phyloP scores from a whole-genome alignment of 2,113 vertebrate genomes.

The Sapajus apella region DNA sequence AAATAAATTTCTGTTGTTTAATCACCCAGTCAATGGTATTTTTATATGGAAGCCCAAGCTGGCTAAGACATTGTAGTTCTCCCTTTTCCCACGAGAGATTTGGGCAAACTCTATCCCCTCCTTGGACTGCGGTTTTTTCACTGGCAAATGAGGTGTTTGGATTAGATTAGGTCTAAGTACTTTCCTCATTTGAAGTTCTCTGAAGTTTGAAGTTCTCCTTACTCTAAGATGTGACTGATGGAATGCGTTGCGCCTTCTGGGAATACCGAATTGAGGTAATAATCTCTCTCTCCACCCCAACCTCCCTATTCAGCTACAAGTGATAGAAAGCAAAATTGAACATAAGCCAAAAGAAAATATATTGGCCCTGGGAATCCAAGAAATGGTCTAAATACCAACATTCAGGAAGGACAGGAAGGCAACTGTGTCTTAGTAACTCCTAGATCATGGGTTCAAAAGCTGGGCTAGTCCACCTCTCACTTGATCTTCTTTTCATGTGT shows the following conservation, averaged over 20 bases:
- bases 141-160: not conserved
- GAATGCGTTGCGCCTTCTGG: not conserved
- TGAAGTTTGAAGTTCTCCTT: not conserved
- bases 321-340: slow-evolving; percentile 18
- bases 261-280: not conserved
- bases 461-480: not conserved
- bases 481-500: not conserved
- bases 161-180: not conserved
- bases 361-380: not conserved
- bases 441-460: not conserved
- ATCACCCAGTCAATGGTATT: not conserved
- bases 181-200: not conserved
- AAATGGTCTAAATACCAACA: not conserved
- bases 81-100: not conserved
- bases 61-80: not conserved
- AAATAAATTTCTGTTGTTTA: not conserved
- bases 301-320: not conserved
- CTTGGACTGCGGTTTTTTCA: not conserved
- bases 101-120: not conserved
- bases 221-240: not conserved
- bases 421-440: not conserved
- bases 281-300: not conserved
- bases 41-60: not conserved
- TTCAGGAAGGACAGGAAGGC: not conserved
- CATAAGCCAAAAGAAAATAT: not conserved